Conservation (phyloP, 2,888 invertebrate species). For the Linyphia triangularis region DNA sequence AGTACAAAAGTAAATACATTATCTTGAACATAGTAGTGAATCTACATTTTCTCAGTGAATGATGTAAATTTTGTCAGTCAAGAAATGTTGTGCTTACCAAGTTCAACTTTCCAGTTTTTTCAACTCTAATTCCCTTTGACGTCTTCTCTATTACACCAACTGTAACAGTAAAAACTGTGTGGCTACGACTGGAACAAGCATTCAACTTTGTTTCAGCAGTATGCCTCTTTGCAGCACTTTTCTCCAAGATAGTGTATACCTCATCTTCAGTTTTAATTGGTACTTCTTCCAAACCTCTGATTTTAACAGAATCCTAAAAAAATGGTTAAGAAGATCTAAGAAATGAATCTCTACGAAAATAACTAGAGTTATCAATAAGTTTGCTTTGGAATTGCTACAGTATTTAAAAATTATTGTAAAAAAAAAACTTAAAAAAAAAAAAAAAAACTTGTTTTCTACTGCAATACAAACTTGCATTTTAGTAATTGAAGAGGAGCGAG, state of each 20-base stretch:
- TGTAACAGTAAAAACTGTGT: constrained; percentile 96
- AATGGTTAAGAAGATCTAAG: constrained; percentile 55
- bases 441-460: too few species aligned
- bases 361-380: too few species aligned
- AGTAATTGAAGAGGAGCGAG: neutral
- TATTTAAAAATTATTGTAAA: too few species aligned
- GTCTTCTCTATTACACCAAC: constrained; percentile 95
- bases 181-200: constrained; percentile 90
- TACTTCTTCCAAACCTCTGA: constrained; percentile 94
- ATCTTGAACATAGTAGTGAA: too few species aligned
- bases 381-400: too few species aligned
- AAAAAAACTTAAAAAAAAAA: too few species aligned
- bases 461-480: too few species aligned
- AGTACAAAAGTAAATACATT: too few species aligned
- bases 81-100: constrained; percentile 86
- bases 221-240: constrained; percentile 90
- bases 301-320: constrained; percentile 88
- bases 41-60: too few species aligned
- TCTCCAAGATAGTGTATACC: constrained; percentile 92
- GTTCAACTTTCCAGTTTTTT: constrained; percentile 97
- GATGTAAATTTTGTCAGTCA: too few species aligned
- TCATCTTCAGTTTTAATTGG: constrained; percentile 90
- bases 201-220: constrained; percentile 97
- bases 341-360: too few species aligned
- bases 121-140: constrained; percentile 92